Evolutionary conservation across 2,797 vertebrate genomes (phyloP), one percentile per base, ranked within the genome.

Genomic region (Anas flavirostris): DNA sequence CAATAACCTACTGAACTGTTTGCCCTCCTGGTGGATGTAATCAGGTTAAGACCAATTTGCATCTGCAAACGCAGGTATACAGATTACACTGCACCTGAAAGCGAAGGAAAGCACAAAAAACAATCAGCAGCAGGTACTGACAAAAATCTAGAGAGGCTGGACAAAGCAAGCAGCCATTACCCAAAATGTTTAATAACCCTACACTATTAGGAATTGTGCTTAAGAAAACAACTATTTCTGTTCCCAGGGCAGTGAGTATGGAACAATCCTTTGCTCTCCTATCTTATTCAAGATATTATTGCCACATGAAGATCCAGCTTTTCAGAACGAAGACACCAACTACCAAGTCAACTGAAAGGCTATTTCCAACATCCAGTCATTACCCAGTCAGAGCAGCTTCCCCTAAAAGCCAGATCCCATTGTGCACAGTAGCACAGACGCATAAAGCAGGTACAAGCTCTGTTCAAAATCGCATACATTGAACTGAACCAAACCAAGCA

Each of bases 401-500:
- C 62, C 46, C 44, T 52, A 7, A 46, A 50, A 56, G 12, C 46
- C 46, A 31, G 53, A 44, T 12, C 35, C 55, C 5, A 0, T 9
- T 2, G 48, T 12, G 25, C 21, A 10, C 12, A 17, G 31, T 16
- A 12, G 29, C n/a, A 18, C 31, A 9, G 4, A 1, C 0, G 28
- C 63, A 64, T 37, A 15, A 31, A 35, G 39, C 26, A 29, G 52
- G 44, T 43, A 17, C 2, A 18, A 66, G 18, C 35, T 70, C 81
- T 1, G 2, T 22, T 73, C 48, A 25, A 15, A 29, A 50, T 1
- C 43, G 60, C 48, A 15, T 4, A 25, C 2, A 0, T 53, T 33
- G 10, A 60, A 31, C 35, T 4, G 22, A 79, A 25, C 43, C 15
- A 25, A 46, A 39, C 25, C 15, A 37, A 44, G 31, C 26, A 70